phyloP scores from a whole-genome alignment of 2,888 invertebrate genomes.

The Prenolepis imparis region DNA sequence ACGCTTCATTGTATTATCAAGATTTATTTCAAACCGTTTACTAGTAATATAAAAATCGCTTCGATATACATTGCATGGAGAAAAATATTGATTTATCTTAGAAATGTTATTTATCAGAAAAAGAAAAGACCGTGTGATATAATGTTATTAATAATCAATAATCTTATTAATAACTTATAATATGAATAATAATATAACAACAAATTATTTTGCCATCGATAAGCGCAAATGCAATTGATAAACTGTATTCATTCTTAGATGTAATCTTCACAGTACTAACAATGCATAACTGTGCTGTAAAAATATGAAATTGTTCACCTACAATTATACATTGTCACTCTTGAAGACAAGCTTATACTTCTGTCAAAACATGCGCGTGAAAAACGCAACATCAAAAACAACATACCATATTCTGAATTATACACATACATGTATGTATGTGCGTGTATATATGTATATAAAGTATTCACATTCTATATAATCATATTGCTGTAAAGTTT shows the following conservation, averaged over 20 bases:
- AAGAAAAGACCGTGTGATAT: neutral
- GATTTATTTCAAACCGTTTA: constrained; percentile 43
- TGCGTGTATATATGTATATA: neutral
- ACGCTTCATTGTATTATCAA: constrained; percentile 29
- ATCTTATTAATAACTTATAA: neutral
- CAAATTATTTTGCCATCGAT: neutral
- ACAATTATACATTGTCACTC: neutral
- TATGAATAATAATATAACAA: neutral
- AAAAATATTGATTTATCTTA: constrained; percentile 1
- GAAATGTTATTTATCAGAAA: neutral
- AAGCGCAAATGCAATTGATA: neutral
- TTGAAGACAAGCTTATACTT: neutral
- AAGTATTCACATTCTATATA: neutral
- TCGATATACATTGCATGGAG: neutral
- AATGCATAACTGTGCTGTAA: neutral
- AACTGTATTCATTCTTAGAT: neutral
- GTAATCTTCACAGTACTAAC: neutral
- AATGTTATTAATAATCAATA: neutral
- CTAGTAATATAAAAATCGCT: neutral
- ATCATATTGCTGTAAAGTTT: neutral
- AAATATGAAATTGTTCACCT: neutral
- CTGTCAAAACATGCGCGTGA: neutral
- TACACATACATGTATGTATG: neutral
- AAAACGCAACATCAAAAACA: neutral
- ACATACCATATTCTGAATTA: neutral